Percentiles rank a stretch among this genome's conserved stretches.
These are phyloP conservation scores for Holcopasites calliopsidis DNA, from an alignment of 1,140 invertebrate genomes.

Conservation along the genomic window DNA sequence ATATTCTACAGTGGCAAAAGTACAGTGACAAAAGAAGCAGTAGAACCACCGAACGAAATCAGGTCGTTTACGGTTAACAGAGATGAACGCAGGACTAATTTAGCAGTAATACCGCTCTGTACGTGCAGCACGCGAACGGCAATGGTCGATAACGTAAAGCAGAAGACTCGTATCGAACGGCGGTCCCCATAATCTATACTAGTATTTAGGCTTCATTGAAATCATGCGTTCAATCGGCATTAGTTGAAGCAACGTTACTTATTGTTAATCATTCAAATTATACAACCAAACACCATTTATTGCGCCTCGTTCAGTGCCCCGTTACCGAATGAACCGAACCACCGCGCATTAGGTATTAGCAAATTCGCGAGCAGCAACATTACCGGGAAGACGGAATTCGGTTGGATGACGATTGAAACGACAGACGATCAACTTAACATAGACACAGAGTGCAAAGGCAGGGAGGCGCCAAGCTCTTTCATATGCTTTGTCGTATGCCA, in stretches of 20 bases:
- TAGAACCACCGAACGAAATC: neutral
- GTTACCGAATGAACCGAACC: too few species aligned
- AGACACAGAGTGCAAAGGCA: slow-evolving; percentile 5
- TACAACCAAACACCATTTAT: too few species aligned
- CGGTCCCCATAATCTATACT: neutral
- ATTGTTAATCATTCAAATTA: neutral
- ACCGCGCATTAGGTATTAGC: too few species aligned
- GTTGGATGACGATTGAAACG: neutral
- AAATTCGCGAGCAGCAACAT: too few species aligned
- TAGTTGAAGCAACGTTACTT: neutral
- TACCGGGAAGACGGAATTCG: too few species aligned
- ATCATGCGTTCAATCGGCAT: neutral
- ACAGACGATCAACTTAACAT: neutral
- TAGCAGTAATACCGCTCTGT: neutral
- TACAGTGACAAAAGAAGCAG: too few species aligned
- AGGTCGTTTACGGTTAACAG: neutral
- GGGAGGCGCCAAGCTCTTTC: too few species aligned
- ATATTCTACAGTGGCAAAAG: too few species aligned
- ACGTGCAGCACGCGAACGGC: slow-evolving; percentile 14
- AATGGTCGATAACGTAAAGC: slow-evolving; percentile 27
- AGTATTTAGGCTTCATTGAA: slow-evolving; percentile 25
- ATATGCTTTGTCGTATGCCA: too few species aligned
- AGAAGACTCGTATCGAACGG: slow-evolving; percentile 4
- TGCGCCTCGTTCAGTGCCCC: too few species aligned
- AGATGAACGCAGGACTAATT: neutral